Evolutionary conservation across 1,140 invertebrate genomes (phyloP).

Genomic region (Drosophila miranda): DNA sequence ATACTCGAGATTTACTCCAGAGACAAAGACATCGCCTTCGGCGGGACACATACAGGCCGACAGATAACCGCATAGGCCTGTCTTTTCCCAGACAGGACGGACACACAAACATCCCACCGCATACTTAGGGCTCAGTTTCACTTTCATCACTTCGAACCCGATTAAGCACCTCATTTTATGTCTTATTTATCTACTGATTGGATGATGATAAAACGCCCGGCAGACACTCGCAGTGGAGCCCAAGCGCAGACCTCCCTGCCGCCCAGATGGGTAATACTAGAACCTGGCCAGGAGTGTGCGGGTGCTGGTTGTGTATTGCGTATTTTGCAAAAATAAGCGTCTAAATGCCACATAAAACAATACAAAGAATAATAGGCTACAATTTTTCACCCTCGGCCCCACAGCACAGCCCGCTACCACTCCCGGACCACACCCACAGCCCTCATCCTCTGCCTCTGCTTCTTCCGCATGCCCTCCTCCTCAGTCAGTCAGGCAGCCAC

Average conservation of each 20-base stretch:
- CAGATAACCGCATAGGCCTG: background rate
- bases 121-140: constrained; percentile 61
- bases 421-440: constrained; percentile 24
- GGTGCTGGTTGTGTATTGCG: constrained; percentile 42
- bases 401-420: constrained; percentile 5
- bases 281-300: constrained; percentile 11
- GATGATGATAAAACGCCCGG: constrained; percentile 69
- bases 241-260: background rate
- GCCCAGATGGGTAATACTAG: no score
- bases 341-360: constrained; percentile 79
- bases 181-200: constrained; percentile 81
- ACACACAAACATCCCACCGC: constrained; percentile 6
- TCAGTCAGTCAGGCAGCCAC: constrained; percentile 65
- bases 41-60: constrained; percentile 19
- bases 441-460: background rate
- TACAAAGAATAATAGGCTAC: constrained; percentile 79
- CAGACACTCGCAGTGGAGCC: constrained; percentile 24
- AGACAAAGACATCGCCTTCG: constrained; percentile 51
- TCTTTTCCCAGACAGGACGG: background rate
- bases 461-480: background rate
- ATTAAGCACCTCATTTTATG: constrained; percentile 81
- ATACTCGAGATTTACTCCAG: constrained; percentile 62
- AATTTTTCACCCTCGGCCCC: constrained; percentile 63
- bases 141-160: constrained; percentile 81
- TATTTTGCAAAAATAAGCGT: constrained; percentile 77